A percentile compares a stretch with the other conserved stretches of the same genome.
Evolutionary conservation across 53 echinoderm and acorn worm genomes (phyloP).

Genomic region (Holothuria scabra): DNA sequence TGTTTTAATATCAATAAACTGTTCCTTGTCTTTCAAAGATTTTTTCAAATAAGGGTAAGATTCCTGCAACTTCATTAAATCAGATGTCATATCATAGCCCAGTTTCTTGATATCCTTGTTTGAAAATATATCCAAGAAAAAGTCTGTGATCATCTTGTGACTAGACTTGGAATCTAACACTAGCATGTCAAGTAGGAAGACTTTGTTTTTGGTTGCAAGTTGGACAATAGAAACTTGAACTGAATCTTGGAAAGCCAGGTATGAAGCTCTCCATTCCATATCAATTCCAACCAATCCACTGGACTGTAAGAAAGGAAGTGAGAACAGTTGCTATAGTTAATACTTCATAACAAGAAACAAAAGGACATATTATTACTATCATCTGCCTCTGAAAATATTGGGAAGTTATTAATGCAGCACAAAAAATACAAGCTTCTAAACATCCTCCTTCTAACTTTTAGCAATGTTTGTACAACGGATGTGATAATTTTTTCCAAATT

Average conservation of each 20-base stretch:
- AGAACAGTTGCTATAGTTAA: neutral
- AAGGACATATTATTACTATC: too few species aligned
- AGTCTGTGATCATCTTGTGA: neutral
- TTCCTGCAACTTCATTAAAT: constrained; percentile 42
- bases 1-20: constrained; percentile 29
- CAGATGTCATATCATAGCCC: constrained; percentile 44
- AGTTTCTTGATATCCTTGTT: constrained; percentile 1
- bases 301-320: neutral
- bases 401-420: too few species aligned
- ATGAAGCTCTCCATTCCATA: constrained; percentile 39
- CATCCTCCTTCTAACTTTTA: too few species aligned
- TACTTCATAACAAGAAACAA: too few species aligned
- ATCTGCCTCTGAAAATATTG: too few species aligned
- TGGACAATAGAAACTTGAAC: constrained; percentile 20
- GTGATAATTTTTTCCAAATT: too few species aligned
- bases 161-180: neutral
- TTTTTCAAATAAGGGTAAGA: constrained; percentile 46
- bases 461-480: too few species aligned
- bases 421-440: too few species aligned
- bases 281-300: constrained; percentile 29
- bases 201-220: neutral
- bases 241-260: neutral
- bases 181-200: constrained; percentile 34
- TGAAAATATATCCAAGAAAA: neutral
- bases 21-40: neutral